Percentiles rank a stretch among this genome's conserved stretches.
These are phyloP conservation scores for Drosophila pegasa DNA, from an alignment of 2,888 invertebrate species.

Conservation along the genomic window DNA sequence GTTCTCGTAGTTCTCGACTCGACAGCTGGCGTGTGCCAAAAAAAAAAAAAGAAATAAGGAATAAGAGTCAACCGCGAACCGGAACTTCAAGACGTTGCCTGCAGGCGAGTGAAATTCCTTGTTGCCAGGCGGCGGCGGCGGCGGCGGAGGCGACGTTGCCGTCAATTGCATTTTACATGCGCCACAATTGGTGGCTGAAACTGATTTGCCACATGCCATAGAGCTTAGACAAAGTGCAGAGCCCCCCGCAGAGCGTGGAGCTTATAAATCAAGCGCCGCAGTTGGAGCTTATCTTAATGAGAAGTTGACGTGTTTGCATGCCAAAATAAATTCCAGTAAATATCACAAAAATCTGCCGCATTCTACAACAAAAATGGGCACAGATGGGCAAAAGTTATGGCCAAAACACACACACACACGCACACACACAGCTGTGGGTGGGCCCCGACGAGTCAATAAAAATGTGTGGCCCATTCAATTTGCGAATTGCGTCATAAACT, in stretches of 20 bases:
- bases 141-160: conserved; percentile 17
- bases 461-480: conserved; percentile 61
- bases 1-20: conserved; percentile 26
- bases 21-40: conserved; percentile 75
- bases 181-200: conserved; percentile 49
- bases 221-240: conserved; percentile 11
- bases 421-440: conserved; percentile 39
- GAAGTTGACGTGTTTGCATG: conserved; percentile 75
- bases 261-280: conserved; percentile 47
- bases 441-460: conserved; percentile 47
- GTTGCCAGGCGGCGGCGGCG: conserved; percentile 41
- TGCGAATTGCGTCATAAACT: conserved; percentile 67
- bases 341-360: conserved; percentile 39
- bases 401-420: conserved; percentile 10
- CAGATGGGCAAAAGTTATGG: conserved; percentile 56
- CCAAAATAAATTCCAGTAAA: conserved; percentile 48
- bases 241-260: not conserved
- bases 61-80: conserved; percentile 16
- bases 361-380: conserved; percentile 41
- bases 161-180: conserved; percentile 50
- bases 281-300: conserved; percentile 71
- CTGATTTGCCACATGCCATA: conserved; percentile 46
- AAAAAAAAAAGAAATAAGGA: conserved; percentile 17
- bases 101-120: conserved; percentile 34
- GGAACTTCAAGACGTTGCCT: conserved; percentile 42